Conservation (phyloP, 2,888 invertebrate genomes). For the Mycalesis mineus region DNA sequence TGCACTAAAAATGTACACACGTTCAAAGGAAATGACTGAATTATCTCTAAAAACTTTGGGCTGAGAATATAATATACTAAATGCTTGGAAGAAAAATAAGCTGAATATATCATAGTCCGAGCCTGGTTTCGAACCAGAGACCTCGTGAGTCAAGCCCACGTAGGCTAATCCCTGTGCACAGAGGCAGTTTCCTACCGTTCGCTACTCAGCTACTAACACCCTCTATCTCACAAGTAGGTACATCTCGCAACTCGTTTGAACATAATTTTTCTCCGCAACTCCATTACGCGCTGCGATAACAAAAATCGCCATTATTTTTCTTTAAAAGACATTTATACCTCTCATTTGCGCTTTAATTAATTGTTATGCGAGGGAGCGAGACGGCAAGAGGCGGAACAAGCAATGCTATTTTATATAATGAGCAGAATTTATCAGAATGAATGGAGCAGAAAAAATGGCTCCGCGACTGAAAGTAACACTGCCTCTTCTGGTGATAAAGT, state of each 20-base stretch:
- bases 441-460: slow-evolving; percentile 15
- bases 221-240: background rate
- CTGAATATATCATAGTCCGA: no score
- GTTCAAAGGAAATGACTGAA: no score
- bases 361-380: slow-evolving; percentile 7
- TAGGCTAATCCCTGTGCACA: no score
- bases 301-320: slow-evolving; percentile 1
- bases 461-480: background rate
- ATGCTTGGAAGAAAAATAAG: no score
- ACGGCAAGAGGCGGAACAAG: slow-evolving; percentile 11
- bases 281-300: slow-evolving; percentile 1
- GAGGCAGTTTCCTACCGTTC: no score
- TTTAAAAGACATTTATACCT: slow-evolving; percentile 1
- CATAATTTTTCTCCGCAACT: background rate
- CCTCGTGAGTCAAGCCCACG: no score
- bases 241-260: background rate
- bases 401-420: slow-evolving; percentile 20
- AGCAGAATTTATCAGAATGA: slow-evolving; percentile 22
- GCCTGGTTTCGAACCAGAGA: no score
- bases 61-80: no score
- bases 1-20: no score
- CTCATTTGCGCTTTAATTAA: background rate
- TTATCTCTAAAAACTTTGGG: no score
- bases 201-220: no score
- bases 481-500: background rate